phyloP scores from a whole-genome alignment of 2,113 vertebrate species.

The Callipepla californica region DNA sequence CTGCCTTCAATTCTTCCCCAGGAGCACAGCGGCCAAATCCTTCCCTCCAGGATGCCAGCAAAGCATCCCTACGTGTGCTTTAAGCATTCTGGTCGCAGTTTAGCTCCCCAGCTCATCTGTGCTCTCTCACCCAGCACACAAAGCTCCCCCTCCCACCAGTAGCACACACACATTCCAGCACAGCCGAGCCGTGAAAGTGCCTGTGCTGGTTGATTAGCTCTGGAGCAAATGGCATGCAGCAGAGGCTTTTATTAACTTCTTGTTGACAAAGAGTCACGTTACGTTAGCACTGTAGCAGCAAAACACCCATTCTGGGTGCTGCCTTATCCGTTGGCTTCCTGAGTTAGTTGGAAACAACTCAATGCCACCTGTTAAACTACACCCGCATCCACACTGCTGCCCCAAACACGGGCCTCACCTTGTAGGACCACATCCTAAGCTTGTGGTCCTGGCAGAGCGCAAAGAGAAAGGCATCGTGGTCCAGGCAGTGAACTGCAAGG shows the following conservation, averaged over 20 bases:
- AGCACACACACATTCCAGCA: neutral
- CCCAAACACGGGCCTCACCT: conserved; percentile 61
- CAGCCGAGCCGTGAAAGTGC: conserved; percentile 23
- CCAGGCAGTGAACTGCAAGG: conserved; percentile 86
- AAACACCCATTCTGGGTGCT: neutral
- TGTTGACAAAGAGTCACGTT: neutral
- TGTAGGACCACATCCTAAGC: conserved; percentile 95
- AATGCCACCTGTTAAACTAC: rapidly evolving
- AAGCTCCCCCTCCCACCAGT: neutral
- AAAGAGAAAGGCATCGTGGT: conserved; percentile 91
- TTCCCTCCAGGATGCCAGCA: rapidly evolving
- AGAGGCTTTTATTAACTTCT: conserved; percentile 3
- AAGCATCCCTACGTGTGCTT: rapidly evolving
- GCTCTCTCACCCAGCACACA: neutral
- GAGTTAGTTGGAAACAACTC: rapidly evolving
- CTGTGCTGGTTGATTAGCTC: neutral
- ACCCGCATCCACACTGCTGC: no score
- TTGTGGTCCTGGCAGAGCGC: conserved; percentile 94
- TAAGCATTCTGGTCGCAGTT: neutral
- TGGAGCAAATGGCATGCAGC: neutral
- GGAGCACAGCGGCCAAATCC: neutral
- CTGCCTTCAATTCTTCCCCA: no score
- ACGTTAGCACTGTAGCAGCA: neutral
- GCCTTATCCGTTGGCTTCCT: neutral
- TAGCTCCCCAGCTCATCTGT: neutral